Evolutionary conservation across 2,888 invertebrate genomes (phyloP).

Genomic region (Catonia carolina): DNA sequence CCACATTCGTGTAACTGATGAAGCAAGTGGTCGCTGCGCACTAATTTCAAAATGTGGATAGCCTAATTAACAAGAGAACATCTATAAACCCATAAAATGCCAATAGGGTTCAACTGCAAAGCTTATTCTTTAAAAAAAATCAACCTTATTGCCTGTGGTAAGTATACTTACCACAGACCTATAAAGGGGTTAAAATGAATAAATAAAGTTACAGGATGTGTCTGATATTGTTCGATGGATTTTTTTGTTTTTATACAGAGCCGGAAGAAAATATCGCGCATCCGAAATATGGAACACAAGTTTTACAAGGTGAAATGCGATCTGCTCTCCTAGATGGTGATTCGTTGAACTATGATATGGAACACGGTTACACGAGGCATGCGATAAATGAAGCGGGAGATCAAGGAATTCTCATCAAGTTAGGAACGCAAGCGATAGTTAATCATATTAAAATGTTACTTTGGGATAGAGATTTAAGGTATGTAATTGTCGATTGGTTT

Average conservation of each 20-base stretch:
- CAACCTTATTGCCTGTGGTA: too few relatives aligned
- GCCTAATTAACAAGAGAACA: too few relatives aligned
- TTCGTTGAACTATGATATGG: conserved; percentile 80
- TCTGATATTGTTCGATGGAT: neutral
- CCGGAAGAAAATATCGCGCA: conserved; percentile 91
- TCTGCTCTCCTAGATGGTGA: conserved; percentile 86
- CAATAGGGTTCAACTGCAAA: too few relatives aligned
- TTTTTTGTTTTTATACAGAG: conserved; percentile 46
- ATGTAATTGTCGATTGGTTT: neutral
- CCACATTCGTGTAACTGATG: too few relatives aligned
- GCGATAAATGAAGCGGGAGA: conserved; percentile 62
- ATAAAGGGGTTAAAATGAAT: too few relatives aligned
- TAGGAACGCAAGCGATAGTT: conserved; percentile 78
- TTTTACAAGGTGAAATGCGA: conserved; percentile 84
- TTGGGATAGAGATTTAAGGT: conserved; percentile 89
- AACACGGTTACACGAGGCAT: conserved; percentile 81
- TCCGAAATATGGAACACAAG: conserved; percentile 70
- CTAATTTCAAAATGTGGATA: too few relatives aligned
- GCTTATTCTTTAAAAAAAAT: too few relatives aligned
- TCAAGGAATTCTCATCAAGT: conserved; percentile 64
- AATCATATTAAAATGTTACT: conserved; percentile 89
- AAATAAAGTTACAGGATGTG: neutral
- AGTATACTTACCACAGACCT: too few relatives aligned
- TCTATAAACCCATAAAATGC: too few relatives aligned
- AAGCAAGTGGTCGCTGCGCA: too few relatives aligned